phyloP scores from a whole-genome alignment of 2,113 vertebrate genomes.

The Uropsilus gracilis region DNA sequence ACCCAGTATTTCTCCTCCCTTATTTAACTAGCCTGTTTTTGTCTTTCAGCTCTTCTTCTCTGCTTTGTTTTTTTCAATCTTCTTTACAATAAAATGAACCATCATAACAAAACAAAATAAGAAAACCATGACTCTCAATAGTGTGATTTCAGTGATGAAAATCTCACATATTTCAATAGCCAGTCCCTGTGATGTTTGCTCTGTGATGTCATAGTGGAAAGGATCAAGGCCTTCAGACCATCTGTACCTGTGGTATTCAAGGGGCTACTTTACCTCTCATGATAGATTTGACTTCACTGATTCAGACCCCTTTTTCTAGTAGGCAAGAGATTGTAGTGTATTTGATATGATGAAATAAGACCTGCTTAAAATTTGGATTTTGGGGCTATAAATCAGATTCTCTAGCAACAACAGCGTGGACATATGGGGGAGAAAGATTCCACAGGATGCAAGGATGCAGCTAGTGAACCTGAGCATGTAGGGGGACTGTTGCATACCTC shows the following conservation, averaged over 20 bases:
- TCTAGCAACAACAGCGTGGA: slow-evolving; percentile 92
- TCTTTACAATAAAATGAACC: slow-evolving; percentile 39
- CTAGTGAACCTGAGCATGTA: slow-evolving; percentile 87
- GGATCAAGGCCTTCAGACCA: background rate
- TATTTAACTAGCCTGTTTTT: background rate
- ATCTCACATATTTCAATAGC: background rate
- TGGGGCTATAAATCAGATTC: slow-evolving; percentile 69
- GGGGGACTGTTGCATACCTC: slow-evolving; percentile 90
- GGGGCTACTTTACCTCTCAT: background rate
- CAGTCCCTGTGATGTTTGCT: background rate
- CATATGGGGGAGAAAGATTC: slow-evolving; percentile 82
- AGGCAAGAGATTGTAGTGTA: background rate
- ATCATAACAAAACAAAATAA: background rate
- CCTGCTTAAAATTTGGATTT: slow-evolving; percentile 87
- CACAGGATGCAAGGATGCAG: slow-evolving; percentile 81
- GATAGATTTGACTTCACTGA: background rate
- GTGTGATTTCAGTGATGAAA: background rate
- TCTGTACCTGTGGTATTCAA: slow-evolving; percentile 32
- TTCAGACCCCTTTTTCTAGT: background rate
- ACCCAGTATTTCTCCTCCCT: background rate
- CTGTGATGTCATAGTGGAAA: slow-evolving; percentile 16
- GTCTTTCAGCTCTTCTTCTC: background rate
- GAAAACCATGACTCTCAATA: slow-evolving; percentile 25
- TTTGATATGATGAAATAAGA: slow-evolving; percentile 82
- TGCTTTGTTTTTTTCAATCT: background rate